Evolutionary conservation across 2,797 vertebrate genomes (phyloP), one percentile per base, ranked within the genome.

Genomic region (Cynopterus sphinx): DNA sequence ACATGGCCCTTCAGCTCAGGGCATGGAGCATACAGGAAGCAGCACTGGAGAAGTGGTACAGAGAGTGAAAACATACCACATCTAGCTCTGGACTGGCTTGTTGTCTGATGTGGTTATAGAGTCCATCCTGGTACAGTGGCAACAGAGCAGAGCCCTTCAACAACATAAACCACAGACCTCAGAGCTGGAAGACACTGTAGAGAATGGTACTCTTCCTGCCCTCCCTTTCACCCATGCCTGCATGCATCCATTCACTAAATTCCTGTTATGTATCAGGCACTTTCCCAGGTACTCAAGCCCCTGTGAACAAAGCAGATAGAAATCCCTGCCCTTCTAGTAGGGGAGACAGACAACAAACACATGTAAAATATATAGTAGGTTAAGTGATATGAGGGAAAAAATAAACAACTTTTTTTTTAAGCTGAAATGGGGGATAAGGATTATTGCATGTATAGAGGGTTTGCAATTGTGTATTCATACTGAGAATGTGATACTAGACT

Each of bases 301-400:
- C 41, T 55, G 11, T 36, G 17, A 61, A 33, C 10, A 41, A 49
- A 78, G 51, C 65, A 81, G 39, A 19, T 39, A 57, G 67, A 75
- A 89, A 53, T 26, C 19, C 39, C 33, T 86, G 28, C 15, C 33
- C 33, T 83, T 67, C 53, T 85, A 43, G n/a, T 81, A 11, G 36
- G 73, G 33, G 55, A 82, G 22, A 55, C 0, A 77, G 55, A 87
- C n/a, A 53, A 71, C 31, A 83, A 65, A 55, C 9, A 87, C 43
- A 79, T 13, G 26, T 70, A 92, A 83, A 90, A 53, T 78, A 70
- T 43, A 21, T 15, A 71, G 33, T 61, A 79, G 68, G 63, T 65
- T 79, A 43, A 82, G 31, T 71, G 9, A 24, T 78, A 79, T 16
- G 49, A 53, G 22, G 43, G n/a, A 6, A 31, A 46, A 88, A 41